Conservation (phyloP, 2,888 invertebrate genomes). For the Amphipoea lucens region DNA sequence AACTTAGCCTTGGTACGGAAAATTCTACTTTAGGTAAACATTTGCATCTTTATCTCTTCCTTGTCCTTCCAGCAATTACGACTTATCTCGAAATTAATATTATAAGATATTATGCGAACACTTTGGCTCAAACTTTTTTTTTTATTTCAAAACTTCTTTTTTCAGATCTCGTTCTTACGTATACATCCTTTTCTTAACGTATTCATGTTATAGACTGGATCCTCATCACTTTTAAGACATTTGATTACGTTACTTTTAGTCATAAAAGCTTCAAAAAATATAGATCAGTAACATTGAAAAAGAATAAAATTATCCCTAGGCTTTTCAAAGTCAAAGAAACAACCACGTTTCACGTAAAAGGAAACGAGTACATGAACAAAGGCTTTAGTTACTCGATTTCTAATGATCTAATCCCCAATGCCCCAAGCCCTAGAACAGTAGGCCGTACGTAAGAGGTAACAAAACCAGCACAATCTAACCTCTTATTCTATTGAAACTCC, state of each 20-base stretch:
- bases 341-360: not conserved
- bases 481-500: not conserved
- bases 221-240: not conserved
- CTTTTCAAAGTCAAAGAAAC: not conserved
- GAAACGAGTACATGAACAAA: not conserved
- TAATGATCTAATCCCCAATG: not conserved
- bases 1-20: conserved; percentile 6
- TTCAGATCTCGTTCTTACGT: not conserved
- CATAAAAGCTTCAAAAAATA: too few relatives aligned
- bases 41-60: not conserved
- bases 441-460: too few relatives aligned
- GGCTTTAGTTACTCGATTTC: not conserved
- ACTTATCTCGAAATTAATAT: not conserved
- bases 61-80: not conserved
- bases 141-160: too few relatives aligned
- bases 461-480: not conserved
- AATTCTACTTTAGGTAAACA: conserved; percentile 2
- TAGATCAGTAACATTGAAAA: not conserved
- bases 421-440: not conserved
- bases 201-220: too few relatives aligned
- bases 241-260: not conserved
- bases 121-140: not conserved
- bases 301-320: not conserved
- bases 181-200: not conserved
- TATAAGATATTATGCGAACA: not conserved